Base-by-base conservation (phyloP, 2,888 invertebrate species). In the Plebejus melissa region DNA sequence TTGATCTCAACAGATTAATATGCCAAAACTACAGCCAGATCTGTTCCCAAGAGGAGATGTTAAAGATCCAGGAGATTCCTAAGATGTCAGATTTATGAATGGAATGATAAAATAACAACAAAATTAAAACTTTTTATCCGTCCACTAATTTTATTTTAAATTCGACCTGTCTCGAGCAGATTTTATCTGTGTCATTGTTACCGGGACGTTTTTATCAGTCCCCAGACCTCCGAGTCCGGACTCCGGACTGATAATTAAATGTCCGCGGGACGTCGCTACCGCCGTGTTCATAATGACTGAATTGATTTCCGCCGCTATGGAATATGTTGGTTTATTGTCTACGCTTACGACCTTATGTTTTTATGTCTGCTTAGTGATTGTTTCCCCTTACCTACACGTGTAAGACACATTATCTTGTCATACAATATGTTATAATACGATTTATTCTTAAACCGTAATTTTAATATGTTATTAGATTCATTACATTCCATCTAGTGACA, bases 201-300 rank as follows among this genome's bases (percentile, higher is more conserved):
- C 82, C 81, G 82, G 82, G 81, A 81, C 85, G 86, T 88, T 91
- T 90, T 91, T 91, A 89, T 90, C 89, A 85, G 78, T 83, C 82
- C 80, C 80, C 82, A 81, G 83, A 84, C 83, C 86, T 86, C 84
- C 83, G 81, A 84, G 82, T 85, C 86, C 84, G 32, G 84, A 82
- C 87, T 22, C 22, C 83, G 81, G 84, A 82, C 87, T 91, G 90
- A 88, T 93, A 93, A 93, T 93, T 93, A 93, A 93, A 91, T 88
- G 91, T 91, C 91, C 86, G 83, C 81, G 84, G 83, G 87, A 84
- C 86, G 90, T 89, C 91, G 90, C 88, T 88, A 86, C 82, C 82
- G 81, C 84, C 82, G 84, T 84, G 80, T 83, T 82, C 82, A 82
- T 88, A 87, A 88, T 87, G 83, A 88, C 87, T 89, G 90, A 91